These are phyloP conservation scores for Tragulus kanchil DNA, from an alignment of 2,113 vertebrate genomes.

Conservation along the genomic window DNA sequence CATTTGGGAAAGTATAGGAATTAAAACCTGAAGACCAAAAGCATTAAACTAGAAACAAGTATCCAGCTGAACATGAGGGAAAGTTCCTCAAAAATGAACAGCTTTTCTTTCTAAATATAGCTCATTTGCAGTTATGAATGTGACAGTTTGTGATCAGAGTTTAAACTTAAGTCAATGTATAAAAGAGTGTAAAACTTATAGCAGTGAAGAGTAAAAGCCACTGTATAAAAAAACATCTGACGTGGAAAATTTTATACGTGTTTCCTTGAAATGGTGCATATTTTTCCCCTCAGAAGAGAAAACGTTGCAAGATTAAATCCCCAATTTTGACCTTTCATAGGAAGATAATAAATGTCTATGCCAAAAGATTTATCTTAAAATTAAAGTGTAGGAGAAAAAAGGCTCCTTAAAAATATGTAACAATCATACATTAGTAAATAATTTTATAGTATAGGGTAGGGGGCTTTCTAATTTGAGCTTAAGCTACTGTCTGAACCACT, in stretches of 20 bases:
- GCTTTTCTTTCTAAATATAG: conserved; percentile 22
- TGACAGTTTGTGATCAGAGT: not conserved
- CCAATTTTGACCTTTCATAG: conserved; percentile 39
- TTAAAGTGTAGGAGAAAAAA: not conserved
- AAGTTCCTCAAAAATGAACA: conserved; percentile 20
- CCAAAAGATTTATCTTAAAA: conserved; percentile 57
- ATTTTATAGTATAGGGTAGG: conserved; percentile 9
- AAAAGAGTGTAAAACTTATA: not conserved
- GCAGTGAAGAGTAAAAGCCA: not conserved
- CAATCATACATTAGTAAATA: conserved; percentile 23
- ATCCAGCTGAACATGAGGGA: not conserved
- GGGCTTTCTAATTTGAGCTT: not conserved
- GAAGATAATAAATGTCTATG: conserved; percentile 42
- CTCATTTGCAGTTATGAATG: not conserved
- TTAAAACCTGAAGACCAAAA: conserved; percentile 32
- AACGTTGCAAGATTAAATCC: not conserved
- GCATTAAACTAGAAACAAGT: conserved; percentile 47
- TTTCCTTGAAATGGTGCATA: conserved; percentile 28
- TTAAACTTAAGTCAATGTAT: not conserved
- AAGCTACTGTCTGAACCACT: not conserved
- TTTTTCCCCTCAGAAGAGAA: conserved; percentile 44
- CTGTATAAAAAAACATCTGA: too few relatives aligned
- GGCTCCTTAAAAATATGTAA: not conserved
- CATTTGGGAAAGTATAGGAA: conserved; percentile 34
- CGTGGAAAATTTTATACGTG: not conserved